Evolutionary conservation across 2,888 invertebrate genomes (phyloP), one percentile per base, ranked within the genome.

Genomic region (Dryomyza anilis): DNA sequence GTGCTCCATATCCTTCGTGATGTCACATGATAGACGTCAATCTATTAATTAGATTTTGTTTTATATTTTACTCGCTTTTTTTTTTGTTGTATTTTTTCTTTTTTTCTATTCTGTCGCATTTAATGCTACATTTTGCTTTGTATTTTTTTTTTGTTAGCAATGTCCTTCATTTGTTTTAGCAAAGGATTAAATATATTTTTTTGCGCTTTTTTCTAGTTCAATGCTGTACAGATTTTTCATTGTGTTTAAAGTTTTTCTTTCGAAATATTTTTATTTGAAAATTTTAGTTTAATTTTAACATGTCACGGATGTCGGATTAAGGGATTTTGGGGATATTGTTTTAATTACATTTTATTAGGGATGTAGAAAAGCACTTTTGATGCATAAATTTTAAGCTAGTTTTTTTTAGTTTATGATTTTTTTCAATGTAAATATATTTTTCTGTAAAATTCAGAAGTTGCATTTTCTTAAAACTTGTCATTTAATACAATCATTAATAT

Each of bases 1-100:
- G 14, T 30, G 23, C 39, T 3, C 21, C 57, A 46, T 43, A 29
- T 53, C 53, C 61, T 45, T 58, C 58, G 25, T 45, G 58, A 58
- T 58, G 58, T 58, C 58, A 45, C 43, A 29, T 58, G 61, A 62
- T 53, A 39, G 61, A 52, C 43, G 61, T 52, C 61, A 53, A 53
- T 50, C 53, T 39, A 43, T 59, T 53, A 53, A 62, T 52, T 53
- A 53, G 53, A 62, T 62, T 62, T 60, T 50, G 33, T 30, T 59
- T 30, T 46, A 8, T 45, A 14, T 8, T 45, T 8, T 14, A 27
- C 6, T 8, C 21, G 21, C 12, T 8, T 21, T 8, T 46, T 16
- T 46, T 4, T 21, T 8, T 23, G 14, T 48, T n/a, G 25, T 23
- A 8, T 5, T 5, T 25, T 3, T 14, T 30, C 7, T 8, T 3